Base-by-base conservation (phyloP, 2,113 vertebrate species). In the Antennarius striatus region DNA sequence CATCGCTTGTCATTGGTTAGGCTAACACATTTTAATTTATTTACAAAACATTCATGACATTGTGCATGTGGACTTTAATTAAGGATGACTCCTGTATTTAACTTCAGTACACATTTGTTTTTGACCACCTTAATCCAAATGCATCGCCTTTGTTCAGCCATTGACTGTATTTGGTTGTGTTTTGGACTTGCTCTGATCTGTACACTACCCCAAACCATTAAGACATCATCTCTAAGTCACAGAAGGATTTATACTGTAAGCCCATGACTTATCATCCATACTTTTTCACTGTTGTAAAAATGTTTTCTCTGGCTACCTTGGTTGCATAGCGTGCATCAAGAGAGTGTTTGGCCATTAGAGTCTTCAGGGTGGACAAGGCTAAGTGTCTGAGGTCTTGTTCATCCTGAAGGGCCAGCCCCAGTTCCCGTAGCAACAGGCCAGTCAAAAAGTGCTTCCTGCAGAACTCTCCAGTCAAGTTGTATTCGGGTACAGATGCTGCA, bases 401-500 rank as follows among this genome's bases (percentile, higher is more conserved):
- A 43, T 98, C 97, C 72, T 99, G 98, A 16, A 99, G 86, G 4
- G 98, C 97, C 90, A 98, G 93, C 10, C 97, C 98, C 82, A 99
- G 94, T 79, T 99, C 98, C 70, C 96, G 89, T 36, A 99, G 92
- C 80, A 99, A 84, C 77, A 98, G 90, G 61, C 98, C 98, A 0
- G 98, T 97, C 67, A 99, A 90, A 80, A 99, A 99, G 85, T 99
- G 98, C 73, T 97, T 99, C 67, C 95, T 94, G 90, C 98, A 99
- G 88, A 98, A 99, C 79, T 99, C 97, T 68, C 97, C 98, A 0
- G 98, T 99, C 86, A 99, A 17, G 1, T 95, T 98, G 86, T 99
- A 98, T 87, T 99, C 98, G 10, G 96, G 98, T 85, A 97, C 94
- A 32, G 94, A 96, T 90, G 71, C 92, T 92, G 42, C 62, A 30